phyloP scores from a whole-genome alignment of 2,797 vertebrate genomes.

The Siniperca scherzeri region DNA sequence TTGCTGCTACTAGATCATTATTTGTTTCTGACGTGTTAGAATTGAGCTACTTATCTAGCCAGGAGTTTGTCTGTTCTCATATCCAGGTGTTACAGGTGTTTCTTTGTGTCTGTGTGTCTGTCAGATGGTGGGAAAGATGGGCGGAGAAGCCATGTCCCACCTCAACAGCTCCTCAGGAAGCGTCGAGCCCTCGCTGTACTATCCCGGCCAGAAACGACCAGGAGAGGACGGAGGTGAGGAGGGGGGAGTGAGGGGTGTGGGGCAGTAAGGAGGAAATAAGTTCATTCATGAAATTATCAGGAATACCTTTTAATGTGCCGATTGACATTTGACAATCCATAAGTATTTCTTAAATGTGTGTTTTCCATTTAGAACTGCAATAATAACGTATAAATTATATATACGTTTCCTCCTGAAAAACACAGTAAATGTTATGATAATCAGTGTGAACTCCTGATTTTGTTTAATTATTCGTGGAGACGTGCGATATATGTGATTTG shows the following conservation, averaged over 20 bases:
- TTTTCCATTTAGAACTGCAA: too few species aligned
- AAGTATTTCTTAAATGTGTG: too few species aligned
- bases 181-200: conserved; percentile 76
- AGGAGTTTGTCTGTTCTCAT: background rate
- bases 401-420: too few species aligned
- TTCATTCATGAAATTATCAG: background rate
- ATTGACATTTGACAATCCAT: too few species aligned
- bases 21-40: background rate
- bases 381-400: too few species aligned
- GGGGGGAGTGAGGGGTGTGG: too few species aligned
- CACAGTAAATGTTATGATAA: too few species aligned
- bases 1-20: background rate
- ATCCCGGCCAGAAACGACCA: conserved; percentile 73
- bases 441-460: too few species aligned
- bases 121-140: conserved; percentile 81
- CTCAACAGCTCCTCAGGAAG: conserved; percentile 80
- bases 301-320: background rate
- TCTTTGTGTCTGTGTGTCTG: conserved; percentile 6
- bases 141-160: conserved; percentile 76
- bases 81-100: conserved; percentile 17
- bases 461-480: too few species aligned
- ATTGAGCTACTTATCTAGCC: background rate
- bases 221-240: conserved; percentile 78
- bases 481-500: too few species aligned
- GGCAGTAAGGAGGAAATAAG: background rate